Conservation (phyloP, 2,797 vertebrate genomes). For the Danionella dracula region DNA sequence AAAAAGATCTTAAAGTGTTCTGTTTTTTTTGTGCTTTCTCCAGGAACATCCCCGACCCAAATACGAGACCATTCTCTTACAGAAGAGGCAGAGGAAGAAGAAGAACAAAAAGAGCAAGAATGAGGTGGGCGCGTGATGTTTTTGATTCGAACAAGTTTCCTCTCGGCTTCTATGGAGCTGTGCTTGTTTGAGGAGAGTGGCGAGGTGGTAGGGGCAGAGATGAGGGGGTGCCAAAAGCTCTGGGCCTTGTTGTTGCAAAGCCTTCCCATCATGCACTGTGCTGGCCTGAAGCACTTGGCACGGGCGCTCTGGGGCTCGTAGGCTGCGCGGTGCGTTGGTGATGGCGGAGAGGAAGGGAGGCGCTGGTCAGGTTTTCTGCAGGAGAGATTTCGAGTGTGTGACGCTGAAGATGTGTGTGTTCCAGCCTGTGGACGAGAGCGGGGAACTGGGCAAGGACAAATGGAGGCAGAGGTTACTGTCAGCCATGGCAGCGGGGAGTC, state of each 20-base stretch:
- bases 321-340: slow-evolving; percentile 29
- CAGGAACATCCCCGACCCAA: slow-evolving; percentile 90
- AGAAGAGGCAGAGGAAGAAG: slow-evolving; percentile 81
- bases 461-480: slow-evolving; percentile 75
- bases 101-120: slow-evolving; percentile 62
- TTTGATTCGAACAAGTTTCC: slow-evolving; percentile 17
- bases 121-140: slow-evolving; percentile 65
- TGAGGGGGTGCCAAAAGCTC: slow-evolving; percentile 35
- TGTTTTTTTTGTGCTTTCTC: neutral
- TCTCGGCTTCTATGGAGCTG: slow-evolving; percentile 30
- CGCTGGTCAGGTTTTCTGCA: neutral
- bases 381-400: slow-evolving; percentile 35
- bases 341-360: slow-evolving; percentile 18
- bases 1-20: no score
- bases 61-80: slow-evolving; percentile 85
- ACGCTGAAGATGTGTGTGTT: slow-evolving; percentile 59
- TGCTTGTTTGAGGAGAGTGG: slow-evolving; percentile 26
- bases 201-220: slow-evolving; percentile 23
- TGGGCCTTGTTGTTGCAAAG: slow-evolving; percentile 10
- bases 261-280: slow-evolving; percentile 37
- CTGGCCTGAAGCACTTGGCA: slow-evolving; percentile 38
- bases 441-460: slow-evolving; percentile 73
- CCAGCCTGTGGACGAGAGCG: slow-evolving; percentile 69
- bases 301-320: slow-evolving; percentile 29
- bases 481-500: slow-evolving; percentile 67